phyloP scores from a whole-genome alignment of 2,888 invertebrate genomes.

The Iselma pallidipennis region DNA sequence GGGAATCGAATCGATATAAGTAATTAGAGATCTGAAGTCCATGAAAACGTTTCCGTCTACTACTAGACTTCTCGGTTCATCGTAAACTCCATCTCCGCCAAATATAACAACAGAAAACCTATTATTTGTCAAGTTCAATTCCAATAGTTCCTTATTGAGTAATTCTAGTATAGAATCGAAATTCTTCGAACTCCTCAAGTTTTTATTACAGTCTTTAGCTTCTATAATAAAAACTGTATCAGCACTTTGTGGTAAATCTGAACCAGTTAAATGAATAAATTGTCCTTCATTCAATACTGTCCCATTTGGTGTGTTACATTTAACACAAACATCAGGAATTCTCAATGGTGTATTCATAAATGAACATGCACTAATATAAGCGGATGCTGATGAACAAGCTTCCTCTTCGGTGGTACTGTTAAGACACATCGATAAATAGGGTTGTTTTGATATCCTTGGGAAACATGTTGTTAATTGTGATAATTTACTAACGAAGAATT shows the following conservation, averaged over 20 bases:
- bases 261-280: constrained; percentile 67
- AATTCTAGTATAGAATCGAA: constrained; percentile 70
- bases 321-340: constrained; percentile 79
- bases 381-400: constrained; percentile 74
- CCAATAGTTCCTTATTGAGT: constrained; percentile 70
- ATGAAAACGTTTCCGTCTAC: constrained; percentile 73
- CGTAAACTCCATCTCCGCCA: constrained; percentile 77
- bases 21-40: constrained; percentile 63
- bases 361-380: constrained; percentile 80
- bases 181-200: constrained; percentile 67
- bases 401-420: constrained; percentile 58
- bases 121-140: constrained; percentile 65
- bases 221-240: constrained; percentile 91
- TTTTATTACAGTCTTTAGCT: constrained; percentile 80
- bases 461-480: constrained; percentile 74
- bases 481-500: constrained; percentile 68
- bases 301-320: constrained; percentile 72
- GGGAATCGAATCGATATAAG: constrained; percentile 71
- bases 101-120: constrained; percentile 83
- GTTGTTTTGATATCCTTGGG: constrained; percentile 64
- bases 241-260: constrained; percentile 66
- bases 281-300: constrained; percentile 75
- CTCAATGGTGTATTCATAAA: constrained; percentile 75
- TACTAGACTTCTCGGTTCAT: constrained; percentile 73
- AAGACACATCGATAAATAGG: constrained; percentile 68